Evolutionary conservation across 1,140 invertebrate species (phyloP), one percentile per base, ranked within the genome.

Genomic region (Zaprionus ornatus): DNA sequence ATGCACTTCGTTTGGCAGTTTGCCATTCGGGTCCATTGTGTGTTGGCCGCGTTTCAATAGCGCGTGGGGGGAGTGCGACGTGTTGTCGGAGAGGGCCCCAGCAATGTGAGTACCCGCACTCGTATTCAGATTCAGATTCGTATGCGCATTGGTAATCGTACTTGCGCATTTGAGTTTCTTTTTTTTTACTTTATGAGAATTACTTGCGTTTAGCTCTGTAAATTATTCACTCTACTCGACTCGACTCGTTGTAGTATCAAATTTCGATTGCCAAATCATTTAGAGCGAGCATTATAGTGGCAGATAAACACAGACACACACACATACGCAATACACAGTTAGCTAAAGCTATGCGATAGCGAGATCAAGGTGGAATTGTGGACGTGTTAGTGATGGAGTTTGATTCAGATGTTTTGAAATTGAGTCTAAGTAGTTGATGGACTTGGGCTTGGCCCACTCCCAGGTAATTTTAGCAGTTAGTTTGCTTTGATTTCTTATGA

Each of bases 201-300:
- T 75, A 75, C 61, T 71, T 74, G 72, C 72, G 72, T 75, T 75
- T 65, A 65, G 74, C 48, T 74, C 65, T 61, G 67, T 74, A 69
- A 79, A 74, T 74, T 78, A 69, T 79, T 62, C 80, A 76, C 67
- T 82, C 50, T 62, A 45, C 68, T 68, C 29, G 21, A 42, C 15
- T 42, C 40, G 5, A 17, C 32, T 19, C 10, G 19, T 10, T 52
- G 19, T 77, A 64, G 74, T 80, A 68, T 80, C 69, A 74, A 62
- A 66, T 86, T 87, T 70, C 62, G 79, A 87, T 87, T 86, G 77
- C 83, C 68, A 80, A 86, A 86, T 82, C 62, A 57, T 60, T 29
- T 55, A 74, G 76, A 73, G 57, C 68, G 74, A 66, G 68, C 74
- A 68, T 76, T 82, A 86, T 87, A 77, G 79, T 74, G 76, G 74